Evolutionary conservation across 2,888 invertebrate species (phyloP), one percentile per base, ranked within the genome.

Genomic region (Ophraella communa): DNA sequence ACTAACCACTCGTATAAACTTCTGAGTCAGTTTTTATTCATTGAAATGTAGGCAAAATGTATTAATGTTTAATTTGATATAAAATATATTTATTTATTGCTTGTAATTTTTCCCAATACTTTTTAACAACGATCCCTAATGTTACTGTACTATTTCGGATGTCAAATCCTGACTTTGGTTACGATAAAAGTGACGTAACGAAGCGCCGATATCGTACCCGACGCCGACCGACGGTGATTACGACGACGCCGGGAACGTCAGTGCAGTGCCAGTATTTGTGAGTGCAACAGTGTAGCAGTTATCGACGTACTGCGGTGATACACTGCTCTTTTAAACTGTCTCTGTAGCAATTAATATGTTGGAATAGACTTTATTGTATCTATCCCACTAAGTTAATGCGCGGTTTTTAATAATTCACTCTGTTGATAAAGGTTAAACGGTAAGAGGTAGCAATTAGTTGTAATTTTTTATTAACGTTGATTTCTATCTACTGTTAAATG

Each of bases 181-280:
- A 49, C 24, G 24, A 49, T 49, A 24, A 49, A 23, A 10, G 58
- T 59, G 59, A 59, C 59, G 59, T 52, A 59, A 59, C 59, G 42
- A 52, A 52, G 27, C 52, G 52, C 60, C 52, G 52, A 23, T 3
- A 17, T 27, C 49, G 49, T 27, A 8, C 52, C 60, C 60, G 60
- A 57, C 33, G 47, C 30, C 47, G 21, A 23, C 57, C 57, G 45
- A 49, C 44, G 42, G 20, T 7, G 21, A 44, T 21, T n/a, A 75
- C 54, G 52, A 54, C 57, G 72, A 73, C 71, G 74, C 75, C 74
- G 71, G 76, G 77, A 76, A 76, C 75, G 75, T 74, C 74, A 70
- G 74, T 73, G 72, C 74, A 74, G 71, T 69, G 67, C 61, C 64
- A 67, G 70, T 65, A 62, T 63, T 62, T 64, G 68, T 62, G 66